Percentiles rank a stretch among this genome's conserved stretches.
phyloP scores from a whole-genome alignment of 2,113 vertebrate species.

The Megaceryle torquata region DNA sequence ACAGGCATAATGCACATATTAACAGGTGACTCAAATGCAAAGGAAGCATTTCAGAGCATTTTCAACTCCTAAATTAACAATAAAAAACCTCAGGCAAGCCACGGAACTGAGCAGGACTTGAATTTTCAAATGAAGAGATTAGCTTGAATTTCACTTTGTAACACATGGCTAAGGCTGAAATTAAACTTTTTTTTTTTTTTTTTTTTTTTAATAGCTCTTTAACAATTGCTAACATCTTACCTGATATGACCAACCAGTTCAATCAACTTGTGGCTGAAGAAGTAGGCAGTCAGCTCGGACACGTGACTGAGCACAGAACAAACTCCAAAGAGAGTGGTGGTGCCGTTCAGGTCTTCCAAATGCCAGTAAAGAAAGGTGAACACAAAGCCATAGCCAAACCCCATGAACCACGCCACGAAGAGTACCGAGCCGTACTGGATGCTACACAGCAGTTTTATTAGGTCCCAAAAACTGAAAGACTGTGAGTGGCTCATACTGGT shows the following conservation, averaged over 20 bases:
- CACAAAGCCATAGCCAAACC: slow-evolving; percentile 96
- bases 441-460: slow-evolving; percentile 88
- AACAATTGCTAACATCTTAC: slow-evolving; percentile 64
- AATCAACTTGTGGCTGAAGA: slow-evolving; percentile 97
- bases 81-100: not conserved
- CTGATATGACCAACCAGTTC: slow-evolving; percentile 97
- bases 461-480: slow-evolving; percentile 84
- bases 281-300: slow-evolving; percentile 93
- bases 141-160: not conserved
- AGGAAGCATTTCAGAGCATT: not conserved
- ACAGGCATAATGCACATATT: not conserved
- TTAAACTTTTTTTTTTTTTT: not conserved
- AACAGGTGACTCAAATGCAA: not conserved
- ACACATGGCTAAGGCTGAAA: not conserved
- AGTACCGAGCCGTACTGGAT: slow-evolving; percentile 93
- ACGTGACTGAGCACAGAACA: slow-evolving; percentile 93
- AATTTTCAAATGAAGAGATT: not conserved
- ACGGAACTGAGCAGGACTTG: not conserved
- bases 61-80: not conserved
- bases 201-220: not conserved
- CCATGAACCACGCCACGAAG: slow-evolving; percentile 99
- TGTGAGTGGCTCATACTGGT: slow-evolving; percentile 38
- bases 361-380: slow-evolving; percentile 99
- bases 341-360: slow-evolving; percentile 91
- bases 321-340: slow-evolving; percentile 93